Percentiles rank a stretch among this genome's conserved stretches.
phyloP scores from a whole-genome alignment of 2,888 invertebrate genomes.

The Melikaiella ostensackeni region DNA sequence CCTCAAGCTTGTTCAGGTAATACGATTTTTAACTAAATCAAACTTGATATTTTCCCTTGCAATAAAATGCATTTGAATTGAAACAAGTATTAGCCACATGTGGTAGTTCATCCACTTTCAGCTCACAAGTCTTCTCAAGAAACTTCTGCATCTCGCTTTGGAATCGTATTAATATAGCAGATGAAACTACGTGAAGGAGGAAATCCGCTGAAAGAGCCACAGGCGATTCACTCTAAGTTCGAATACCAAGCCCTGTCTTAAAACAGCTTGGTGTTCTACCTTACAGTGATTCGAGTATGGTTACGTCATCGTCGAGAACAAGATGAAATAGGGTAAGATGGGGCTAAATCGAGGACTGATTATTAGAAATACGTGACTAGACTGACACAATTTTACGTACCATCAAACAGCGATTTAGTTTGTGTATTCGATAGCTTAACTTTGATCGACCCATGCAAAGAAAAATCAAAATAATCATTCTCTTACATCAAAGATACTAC shows the following conservation, averaged over 20 bases:
- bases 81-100: slow-evolving; percentile 52
- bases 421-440: background rate
- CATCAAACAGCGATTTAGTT: background rate
- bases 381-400: slow-evolving; percentile 47
- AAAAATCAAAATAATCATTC: background rate
- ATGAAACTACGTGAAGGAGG: slow-evolving; percentile 39
- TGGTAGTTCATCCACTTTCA: slow-evolving; percentile 57
- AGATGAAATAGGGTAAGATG: background rate
- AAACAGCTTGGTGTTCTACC: slow-evolving; percentile 96
- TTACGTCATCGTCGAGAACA: slow-evolving; percentile 40
- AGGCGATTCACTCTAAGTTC: slow-evolving; percentile 92
- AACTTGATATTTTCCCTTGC: background rate
- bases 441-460: background rate
- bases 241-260: slow-evolving; percentile 90
- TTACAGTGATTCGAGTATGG: slow-evolving; percentile 92
- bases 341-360: slow-evolving; percentile 41
- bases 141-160: slow-evolving; percentile 38
- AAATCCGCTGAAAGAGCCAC: slow-evolving; percentile 62
- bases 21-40: background rate
- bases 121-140: slow-evolving; percentile 42
- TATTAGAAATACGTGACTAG: slow-evolving; percentile 63
- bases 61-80: background rate
- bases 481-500: background rate
- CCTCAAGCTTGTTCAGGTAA: slow-evolving; percentile 96
- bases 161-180: slow-evolving; percentile 41